These are phyloP conservation scores for Rhagophthalmus giganteus DNA, from an alignment of 2,888 invertebrate genomes.

Conservation along the genomic window DNA sequence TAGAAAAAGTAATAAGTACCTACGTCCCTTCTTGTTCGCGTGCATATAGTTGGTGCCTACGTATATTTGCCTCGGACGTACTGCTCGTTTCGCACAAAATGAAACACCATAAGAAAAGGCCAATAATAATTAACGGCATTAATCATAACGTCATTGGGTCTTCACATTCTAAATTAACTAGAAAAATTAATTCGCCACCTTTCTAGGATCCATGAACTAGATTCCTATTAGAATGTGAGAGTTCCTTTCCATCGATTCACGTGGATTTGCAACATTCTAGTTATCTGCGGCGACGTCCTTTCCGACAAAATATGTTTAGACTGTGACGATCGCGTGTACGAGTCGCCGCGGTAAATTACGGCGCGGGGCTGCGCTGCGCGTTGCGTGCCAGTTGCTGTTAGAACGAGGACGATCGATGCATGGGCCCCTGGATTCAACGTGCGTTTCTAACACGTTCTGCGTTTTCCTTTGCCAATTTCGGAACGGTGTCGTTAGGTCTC, in stretches of 20 bases:
- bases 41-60: not conserved
- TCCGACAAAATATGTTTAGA: conserved; percentile 22
- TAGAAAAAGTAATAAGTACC: too few relatives aligned
- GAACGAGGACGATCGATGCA: conserved; percentile 37
- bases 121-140: conserved; percentile 33
- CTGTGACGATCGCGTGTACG: conserved; percentile 30
- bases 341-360: conserved; percentile 33
- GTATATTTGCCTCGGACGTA: not conserved
- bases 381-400: conserved; percentile 38
- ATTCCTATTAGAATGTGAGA: conserved; percentile 41
- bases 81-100: conserved; percentile 9
- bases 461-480: conserved; percentile 15
- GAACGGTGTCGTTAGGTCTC: conserved; percentile 4
- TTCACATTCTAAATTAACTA: conserved; percentile 33
- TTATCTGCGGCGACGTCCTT: not conserved
- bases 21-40: too few relatives aligned
- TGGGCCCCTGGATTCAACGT: conserved; percentile 16
- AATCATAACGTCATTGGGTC: conserved; percentile 28
- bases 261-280: conserved; percentile 19
- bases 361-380: conserved; percentile 39
- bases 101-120: conserved; percentile 9
- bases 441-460: conserved; percentile 15
- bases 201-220: conserved; percentile 35
- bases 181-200: conserved; percentile 28
- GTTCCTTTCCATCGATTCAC: conserved; percentile 38